These are phyloP conservation scores for Stenopsyche tienmushanensis DNA, from an alignment of 1,140 invertebrate genomes.

Conservation along the genomic window DNA sequence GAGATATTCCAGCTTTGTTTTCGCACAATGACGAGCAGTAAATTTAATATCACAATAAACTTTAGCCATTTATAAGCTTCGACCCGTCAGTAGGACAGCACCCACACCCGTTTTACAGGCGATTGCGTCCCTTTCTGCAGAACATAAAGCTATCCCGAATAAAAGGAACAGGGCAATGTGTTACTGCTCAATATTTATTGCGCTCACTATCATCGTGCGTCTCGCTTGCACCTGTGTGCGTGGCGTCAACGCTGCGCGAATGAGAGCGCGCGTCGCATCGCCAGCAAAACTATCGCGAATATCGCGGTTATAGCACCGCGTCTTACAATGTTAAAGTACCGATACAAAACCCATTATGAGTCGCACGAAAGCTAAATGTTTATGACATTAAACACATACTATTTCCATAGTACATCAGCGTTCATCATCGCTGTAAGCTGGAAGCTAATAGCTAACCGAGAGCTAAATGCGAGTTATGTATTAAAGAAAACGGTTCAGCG, in stretches of 20 bases:
- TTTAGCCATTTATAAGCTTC: background rate
- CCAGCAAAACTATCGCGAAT: background rate
- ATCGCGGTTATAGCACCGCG: background rate
- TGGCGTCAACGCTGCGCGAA: too few relatives aligned
- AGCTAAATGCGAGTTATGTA: background rate
- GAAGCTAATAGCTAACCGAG: background rate
- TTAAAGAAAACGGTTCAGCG: too few relatives aligned
- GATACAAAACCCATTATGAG: slow-evolving; percentile 1
- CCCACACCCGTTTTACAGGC: too few relatives aligned
- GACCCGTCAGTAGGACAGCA: background rate
- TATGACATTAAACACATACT: slow-evolving; percentile 9
- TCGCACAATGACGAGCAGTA: background rate
- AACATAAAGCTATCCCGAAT: too few relatives aligned
- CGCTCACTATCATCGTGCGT: background rate
- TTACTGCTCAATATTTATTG: background rate
- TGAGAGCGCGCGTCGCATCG: too few relatives aligned
- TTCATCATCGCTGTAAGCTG: too few relatives aligned
- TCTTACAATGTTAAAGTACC: background rate
- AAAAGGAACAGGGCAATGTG: too few relatives aligned
- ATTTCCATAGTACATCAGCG: background rate
- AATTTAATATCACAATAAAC: slow-evolving; percentile 6
- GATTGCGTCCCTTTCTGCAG: too few relatives aligned
- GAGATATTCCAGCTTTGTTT: too few relatives aligned
- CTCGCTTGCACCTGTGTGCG: too few relatives aligned
- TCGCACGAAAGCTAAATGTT: background rate